Conservation (phyloP, 2,113 vertebrate genomes). For the Strix uralensis region DNA sequence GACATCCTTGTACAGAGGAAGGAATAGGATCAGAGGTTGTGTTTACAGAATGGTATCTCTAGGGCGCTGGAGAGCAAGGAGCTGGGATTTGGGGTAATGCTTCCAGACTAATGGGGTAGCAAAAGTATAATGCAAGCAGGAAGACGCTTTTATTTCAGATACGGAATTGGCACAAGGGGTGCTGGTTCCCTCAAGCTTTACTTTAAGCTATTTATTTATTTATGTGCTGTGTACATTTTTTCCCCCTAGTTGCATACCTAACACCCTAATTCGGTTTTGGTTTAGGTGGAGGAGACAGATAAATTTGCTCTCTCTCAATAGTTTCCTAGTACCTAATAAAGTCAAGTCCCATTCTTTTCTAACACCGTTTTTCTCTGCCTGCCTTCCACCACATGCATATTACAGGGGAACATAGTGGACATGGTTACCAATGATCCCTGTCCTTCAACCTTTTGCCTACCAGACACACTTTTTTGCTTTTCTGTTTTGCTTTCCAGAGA, state of each 20-base stretch:
- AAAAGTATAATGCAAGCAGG: neutral
- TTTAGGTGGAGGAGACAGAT: neutral
- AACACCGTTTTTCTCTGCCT: neutral
- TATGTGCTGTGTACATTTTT: neutral
- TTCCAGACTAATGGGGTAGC: neutral
- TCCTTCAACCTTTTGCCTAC: neutral
- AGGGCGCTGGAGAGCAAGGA: neutral
- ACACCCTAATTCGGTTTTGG: neutral
- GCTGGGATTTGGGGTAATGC: too few species aligned
- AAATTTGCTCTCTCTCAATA: neutral
- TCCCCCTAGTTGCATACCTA: neutral
- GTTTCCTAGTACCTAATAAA: neutral
- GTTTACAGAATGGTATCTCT: neutral
- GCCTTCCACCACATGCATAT: neutral
- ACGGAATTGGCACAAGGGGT: neutral
- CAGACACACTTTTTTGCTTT: too few species aligned
- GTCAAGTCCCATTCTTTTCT: neutral
- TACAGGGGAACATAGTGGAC: neutral
- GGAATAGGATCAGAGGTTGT: neutral
- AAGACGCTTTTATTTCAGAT: neutral
- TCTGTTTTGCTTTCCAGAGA: neutral
- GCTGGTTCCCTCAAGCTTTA: neutral
- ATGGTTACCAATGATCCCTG: neutral
- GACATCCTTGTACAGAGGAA: neutral
- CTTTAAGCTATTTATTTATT: neutral